These are phyloP conservation scores for Limosa lapponica DNA, from an alignment of 2,797 vertebrate species.

Conservation along the genomic window DNA sequence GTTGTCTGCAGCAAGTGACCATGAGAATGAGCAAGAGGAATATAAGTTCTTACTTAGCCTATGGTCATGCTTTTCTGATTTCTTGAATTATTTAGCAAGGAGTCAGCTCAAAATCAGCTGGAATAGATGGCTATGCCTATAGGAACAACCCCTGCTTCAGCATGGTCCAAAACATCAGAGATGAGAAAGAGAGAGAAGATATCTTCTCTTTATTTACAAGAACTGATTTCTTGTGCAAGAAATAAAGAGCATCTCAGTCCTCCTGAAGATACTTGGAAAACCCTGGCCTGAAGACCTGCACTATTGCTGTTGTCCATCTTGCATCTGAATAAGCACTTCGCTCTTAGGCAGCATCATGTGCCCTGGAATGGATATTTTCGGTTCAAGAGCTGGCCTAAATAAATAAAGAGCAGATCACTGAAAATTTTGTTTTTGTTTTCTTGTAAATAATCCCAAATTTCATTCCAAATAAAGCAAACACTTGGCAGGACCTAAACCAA, in stretches of 20 bases:
- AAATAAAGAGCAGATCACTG: neutral
- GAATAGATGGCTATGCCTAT: neutral
- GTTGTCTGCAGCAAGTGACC: neutral
- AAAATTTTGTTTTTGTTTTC: neutral
- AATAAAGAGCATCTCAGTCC: neutral
- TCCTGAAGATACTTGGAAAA: neutral
- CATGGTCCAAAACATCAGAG: neutral
- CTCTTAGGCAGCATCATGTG: neutral
- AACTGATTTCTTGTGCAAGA: neutral
- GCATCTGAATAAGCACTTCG: neutral
- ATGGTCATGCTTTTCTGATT: neutral
- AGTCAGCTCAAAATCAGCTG: neutral
- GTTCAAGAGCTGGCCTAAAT: neutral
- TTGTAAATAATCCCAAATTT: neutral
- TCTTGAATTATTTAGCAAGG: neutral
- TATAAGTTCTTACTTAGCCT: neutral
- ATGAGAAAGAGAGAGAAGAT: neutral
- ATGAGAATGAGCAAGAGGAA: neutral
- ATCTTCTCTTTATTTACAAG: neutral
- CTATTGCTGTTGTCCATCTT: neutral
- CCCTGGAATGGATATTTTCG: neutral
- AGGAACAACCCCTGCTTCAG: neutral
- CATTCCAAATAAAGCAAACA: constrained; percentile 26
- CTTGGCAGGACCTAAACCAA: constrained; percentile 10
- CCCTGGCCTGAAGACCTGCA: neutral